phyloP scores from a whole-genome alignment of 2,888 invertebrate species.

The Imbricaverruca yamaguchii region DNA sequence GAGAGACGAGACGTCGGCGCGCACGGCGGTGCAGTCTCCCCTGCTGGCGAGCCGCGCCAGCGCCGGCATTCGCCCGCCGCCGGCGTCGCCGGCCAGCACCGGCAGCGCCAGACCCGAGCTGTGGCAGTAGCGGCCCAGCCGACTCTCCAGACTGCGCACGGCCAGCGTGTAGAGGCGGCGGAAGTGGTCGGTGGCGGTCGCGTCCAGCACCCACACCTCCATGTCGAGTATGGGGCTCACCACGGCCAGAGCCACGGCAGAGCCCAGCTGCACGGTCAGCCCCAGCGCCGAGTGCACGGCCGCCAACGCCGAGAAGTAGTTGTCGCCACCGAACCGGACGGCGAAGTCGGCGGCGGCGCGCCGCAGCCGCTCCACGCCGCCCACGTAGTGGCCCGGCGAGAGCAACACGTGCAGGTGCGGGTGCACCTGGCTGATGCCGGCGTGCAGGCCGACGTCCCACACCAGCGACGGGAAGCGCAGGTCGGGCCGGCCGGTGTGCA shows the following conservation, averaged over 20 bases:
- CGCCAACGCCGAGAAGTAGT: slow-evolving; percentile 28
- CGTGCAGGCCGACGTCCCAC: slow-evolving; percentile 45
- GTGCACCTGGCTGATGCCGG: slow-evolving; percentile 46
- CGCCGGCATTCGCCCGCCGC: slow-evolving; percentile 26
- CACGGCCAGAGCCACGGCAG: slow-evolving; percentile 28
- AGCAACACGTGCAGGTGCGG: slow-evolving; percentile 44
- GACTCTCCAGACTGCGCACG: background rate
- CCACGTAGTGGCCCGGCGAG: slow-evolving; percentile 37
- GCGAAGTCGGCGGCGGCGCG: slow-evolving; percentile 26
- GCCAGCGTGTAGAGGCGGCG: background rate
- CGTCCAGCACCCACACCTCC: background rate
- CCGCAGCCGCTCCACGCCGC: slow-evolving; percentile 27
- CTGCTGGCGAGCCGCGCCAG: slow-evolving; percentile 27
- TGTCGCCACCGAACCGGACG: slow-evolving; percentile 20
- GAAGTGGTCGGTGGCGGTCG: background rate
- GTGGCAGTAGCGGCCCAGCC: background rate
- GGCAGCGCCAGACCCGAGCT: slow-evolving; percentile 23
- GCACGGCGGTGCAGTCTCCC: slow-evolving; percentile 28
- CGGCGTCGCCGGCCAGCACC: background rate
- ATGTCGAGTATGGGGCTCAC: slow-evolving; percentile 14
- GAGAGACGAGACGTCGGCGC: slow-evolving; percentile 27
- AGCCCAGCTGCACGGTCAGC: slow-evolving; percentile 28
- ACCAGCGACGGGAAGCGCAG: slow-evolving; percentile 41
- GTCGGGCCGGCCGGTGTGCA: background rate
- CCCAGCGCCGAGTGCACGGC: slow-evolving; percentile 28